Percentiles rank a stretch among this genome's conserved stretches.
Evolutionary conservation across 1,140 invertebrate genomes (phyloP).

Genomic region (Heliconius nattereri): DNA sequence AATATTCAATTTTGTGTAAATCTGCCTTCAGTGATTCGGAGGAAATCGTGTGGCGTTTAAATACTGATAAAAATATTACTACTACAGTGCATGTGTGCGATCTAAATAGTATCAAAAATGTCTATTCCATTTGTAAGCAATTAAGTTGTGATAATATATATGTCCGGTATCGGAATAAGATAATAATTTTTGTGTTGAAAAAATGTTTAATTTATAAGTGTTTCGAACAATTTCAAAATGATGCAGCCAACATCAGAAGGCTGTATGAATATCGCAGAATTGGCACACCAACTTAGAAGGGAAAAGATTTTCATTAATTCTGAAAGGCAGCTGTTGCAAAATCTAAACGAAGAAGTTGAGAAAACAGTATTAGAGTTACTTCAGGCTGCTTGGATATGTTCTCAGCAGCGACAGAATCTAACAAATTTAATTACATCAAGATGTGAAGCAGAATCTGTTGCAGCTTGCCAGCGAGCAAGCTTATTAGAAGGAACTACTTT

Average conservation of each 20-base stretch:
- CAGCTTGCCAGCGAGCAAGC: slow-evolving; percentile 89
- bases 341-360: slow-evolving; percentile 77
- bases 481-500: slow-evolving; percentile 90
- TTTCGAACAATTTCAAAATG: slow-evolving; percentile 53
- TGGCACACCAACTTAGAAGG: slow-evolving; percentile 73
- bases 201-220: slow-evolving; percentile 55
- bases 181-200: slow-evolving; percentile 47
- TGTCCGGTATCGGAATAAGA: slow-evolving; percentile 51
- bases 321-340: slow-evolving; percentile 74
- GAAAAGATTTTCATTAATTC: slow-evolving; percentile 80
- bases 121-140: slow-evolving; percentile 22
- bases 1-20: slow-evolving; percentile 40
- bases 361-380: slow-evolving; percentile 71
- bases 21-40: not conserved
- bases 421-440: slow-evolving; percentile 89
- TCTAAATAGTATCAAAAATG: slow-evolving; percentile 13
- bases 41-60: not conserved
- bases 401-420: slow-evolving; percentile 92
- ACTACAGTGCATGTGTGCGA: not conserved
- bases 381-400: slow-evolving; percentile 93
- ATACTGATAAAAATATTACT: not conserved
- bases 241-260: slow-evolving; percentile 78
- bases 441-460: slow-evolving; percentile 87
- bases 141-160: slow-evolving; percentile 47
- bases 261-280: slow-evolving; percentile 75